phyloP scores from a whole-genome alignment of 2,797 vertebrate species.

The Esox lucius region DNA sequence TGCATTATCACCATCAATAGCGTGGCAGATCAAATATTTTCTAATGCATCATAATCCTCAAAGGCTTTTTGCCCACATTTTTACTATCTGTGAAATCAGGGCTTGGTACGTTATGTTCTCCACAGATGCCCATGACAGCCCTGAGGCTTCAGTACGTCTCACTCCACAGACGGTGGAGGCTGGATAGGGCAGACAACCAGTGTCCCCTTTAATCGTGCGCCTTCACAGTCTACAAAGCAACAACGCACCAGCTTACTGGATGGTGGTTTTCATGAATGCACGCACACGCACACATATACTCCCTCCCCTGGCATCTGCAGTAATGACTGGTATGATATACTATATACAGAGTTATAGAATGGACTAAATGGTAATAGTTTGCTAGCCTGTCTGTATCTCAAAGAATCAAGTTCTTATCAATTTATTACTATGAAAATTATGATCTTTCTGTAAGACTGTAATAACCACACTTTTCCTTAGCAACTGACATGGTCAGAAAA shows the following conservation, averaged over 20 bases:
- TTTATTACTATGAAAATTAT: not conserved
- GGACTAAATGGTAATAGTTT: not conserved
- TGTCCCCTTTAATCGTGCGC: not conserved
- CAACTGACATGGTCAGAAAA: not conserved
- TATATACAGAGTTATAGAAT: not conserved
- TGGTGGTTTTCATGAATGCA: no score
- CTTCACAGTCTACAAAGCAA: not conserved
- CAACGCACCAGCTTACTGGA: no score
- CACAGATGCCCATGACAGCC: not conserved
- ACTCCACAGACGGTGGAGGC: not conserved
- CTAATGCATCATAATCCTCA: not conserved
- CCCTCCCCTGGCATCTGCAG: no score
- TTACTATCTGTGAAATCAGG: not conserved
- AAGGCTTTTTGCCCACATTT: not conserved
- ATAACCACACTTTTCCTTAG: not conserved
- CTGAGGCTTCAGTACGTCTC: not conserved
- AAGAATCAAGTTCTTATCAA: not conserved
- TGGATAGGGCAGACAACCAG: not conserved
- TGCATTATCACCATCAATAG: not conserved
- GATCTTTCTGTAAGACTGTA: not conserved
- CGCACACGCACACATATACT: not conserved
- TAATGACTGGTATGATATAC: not conserved
- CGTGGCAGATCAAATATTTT: not conserved
- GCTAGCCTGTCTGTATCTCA: not conserved
- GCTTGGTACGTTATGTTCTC: not conserved